These are phyloP conservation scores for Silurus asotus DNA, from an alignment of 2,113 vertebrate genomes.

Conservation along the genomic window DNA sequence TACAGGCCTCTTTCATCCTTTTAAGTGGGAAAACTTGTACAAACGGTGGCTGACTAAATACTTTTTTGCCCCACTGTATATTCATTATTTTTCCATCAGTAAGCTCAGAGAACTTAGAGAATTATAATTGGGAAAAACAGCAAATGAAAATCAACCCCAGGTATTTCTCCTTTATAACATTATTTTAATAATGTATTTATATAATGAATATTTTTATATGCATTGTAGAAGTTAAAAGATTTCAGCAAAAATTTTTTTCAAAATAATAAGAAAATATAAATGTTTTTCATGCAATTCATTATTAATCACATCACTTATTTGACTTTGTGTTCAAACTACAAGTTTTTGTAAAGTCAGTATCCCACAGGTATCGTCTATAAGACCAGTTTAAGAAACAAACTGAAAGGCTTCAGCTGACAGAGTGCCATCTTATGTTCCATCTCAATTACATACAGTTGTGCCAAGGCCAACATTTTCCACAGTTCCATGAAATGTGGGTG, in stretches of 20 bases:
- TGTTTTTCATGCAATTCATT: not conserved
- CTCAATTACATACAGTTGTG: slow-evolving; percentile 27
- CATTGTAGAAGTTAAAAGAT: not conserved
- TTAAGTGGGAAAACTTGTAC: too few species aligned
- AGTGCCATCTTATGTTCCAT: slow-evolving; percentile 4
- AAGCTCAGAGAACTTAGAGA: not conserved
- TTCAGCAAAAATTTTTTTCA: not conserved
- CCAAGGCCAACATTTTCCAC: slow-evolving; percentile 24
- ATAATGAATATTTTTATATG: not conserved
- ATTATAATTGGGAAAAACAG: not conserved
- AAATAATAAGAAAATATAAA: not conserved
- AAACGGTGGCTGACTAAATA: too few species aligned
- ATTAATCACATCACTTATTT: not conserved
- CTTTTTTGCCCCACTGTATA: not conserved
- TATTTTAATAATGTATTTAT: not conserved
- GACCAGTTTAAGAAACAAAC: not conserved
- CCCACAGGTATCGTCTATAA: not conserved
- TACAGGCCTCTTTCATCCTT: too few species aligned
- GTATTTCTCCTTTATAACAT: not conserved
- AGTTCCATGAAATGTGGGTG: slow-evolving; percentile 3
- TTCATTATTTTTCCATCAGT: not conserved
- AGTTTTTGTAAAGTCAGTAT: not conserved
- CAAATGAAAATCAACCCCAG: not conserved
- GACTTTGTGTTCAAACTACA: not conserved
- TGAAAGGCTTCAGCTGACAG: slow-evolving; percentile 6